A percentile compares a stretch with the other conserved stretches of the same genome.
Conservation (phyloP, 2,113 vertebrate genomes). For the Colossoma macropomum region DNA sequence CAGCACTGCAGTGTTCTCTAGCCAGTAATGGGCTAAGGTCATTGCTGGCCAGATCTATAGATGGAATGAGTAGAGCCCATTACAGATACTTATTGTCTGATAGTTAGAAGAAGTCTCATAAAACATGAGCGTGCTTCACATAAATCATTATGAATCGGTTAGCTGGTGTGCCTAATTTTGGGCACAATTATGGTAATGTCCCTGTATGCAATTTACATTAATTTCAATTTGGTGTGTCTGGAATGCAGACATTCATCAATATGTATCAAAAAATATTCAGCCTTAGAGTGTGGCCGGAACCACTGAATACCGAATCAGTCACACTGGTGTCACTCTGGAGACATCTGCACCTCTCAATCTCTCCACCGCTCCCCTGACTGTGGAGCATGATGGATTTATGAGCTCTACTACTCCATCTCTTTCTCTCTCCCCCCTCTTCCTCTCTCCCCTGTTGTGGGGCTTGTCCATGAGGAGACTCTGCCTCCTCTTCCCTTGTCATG, state of each 20-base stretch:
- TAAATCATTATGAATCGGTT: slow-evolving; percentile 49
- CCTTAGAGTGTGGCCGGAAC: slow-evolving; percentile 36
- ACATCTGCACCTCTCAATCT: slow-evolving; percentile 46
- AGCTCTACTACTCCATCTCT: slow-evolving; percentile 12
- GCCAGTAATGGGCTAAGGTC: not conserved
- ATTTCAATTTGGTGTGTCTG: slow-evolving; percentile 57
- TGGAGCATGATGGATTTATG: slow-evolving; percentile 51
- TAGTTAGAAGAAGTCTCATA: slow-evolving; percentile 10
- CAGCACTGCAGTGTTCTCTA: not conserved
- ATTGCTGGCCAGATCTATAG: slow-evolving; percentile 12
- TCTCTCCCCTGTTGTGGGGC: slow-evolving; percentile 8
- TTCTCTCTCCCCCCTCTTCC: not conserved
- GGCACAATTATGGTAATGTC: slow-evolving; percentile 54
- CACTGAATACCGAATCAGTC: slow-evolving; percentile 49
- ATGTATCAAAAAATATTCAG: slow-evolving; percentile 54
- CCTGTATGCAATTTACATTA: slow-evolving; percentile 56
- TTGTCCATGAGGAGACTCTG: slow-evolving; percentile 25
- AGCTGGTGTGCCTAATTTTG: slow-evolving; percentile 52
- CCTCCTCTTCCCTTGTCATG: slow-evolving; percentile 19
- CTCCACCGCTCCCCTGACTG: slow-evolving; percentile 40
- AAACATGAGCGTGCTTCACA: slow-evolving; percentile 22
- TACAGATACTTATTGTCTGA: slow-evolving; percentile 12
- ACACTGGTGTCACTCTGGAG: slow-evolving; percentile 44
- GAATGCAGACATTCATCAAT: slow-evolving; percentile 56
- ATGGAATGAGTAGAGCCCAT: not conserved